Conservation (phyloP, 2,888 invertebrate genomes). For the Rosalia funebris region DNA sequence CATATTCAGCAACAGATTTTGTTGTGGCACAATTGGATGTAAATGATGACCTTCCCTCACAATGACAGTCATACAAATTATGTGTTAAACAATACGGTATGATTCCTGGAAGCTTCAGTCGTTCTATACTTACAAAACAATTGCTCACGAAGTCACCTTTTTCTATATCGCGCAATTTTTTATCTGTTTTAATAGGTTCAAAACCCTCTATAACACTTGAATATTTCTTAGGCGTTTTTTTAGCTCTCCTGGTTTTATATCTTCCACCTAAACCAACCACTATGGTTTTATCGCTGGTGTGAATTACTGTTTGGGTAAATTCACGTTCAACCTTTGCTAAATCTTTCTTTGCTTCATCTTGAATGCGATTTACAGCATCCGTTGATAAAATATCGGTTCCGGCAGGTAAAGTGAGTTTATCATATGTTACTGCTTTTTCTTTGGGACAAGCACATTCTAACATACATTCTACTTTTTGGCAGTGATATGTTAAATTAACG, state of each 20-base stretch:
- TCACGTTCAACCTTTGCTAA: constrained; percentile 76
- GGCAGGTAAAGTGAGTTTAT: constrained; percentile 51
- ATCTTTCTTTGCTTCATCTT: constrained; percentile 66
- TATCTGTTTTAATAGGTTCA: constrained; percentile 32
- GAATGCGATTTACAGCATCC: constrained; percentile 60
- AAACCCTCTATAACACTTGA: constrained; percentile 65
- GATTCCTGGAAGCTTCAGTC: constrained; percentile 57
- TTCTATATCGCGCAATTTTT: constrained; percentile 8
- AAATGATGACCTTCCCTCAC: constrained; percentile 61
- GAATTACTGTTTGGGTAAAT: constrained; percentile 77
- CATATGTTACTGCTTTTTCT: constrained; percentile 35
- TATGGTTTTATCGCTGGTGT: constrained; percentile 73
- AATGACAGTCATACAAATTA: constrained; percentile 73
- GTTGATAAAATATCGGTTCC: constrained; percentile 56
- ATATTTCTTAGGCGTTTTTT: constrained; percentile 72
- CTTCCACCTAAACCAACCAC: constrained; percentile 68
- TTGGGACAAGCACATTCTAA: constrained; percentile 67
- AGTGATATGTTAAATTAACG: constrained; percentile 67
- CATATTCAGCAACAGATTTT: too few relatives aligned
- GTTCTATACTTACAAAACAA: constrained; percentile 41
- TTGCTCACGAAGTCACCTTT: constrained; percentile 24
- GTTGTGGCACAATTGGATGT: neutral
- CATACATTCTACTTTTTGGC: constrained; percentile 72
- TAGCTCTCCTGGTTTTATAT: constrained; percentile 67
- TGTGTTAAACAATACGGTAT: constrained; percentile 76